Evolutionary conservation across 1,140 invertebrate genomes (phyloP), one percentile per base, ranked within the genome.

Genomic region (Cyphomyrmex costatus): DNA sequence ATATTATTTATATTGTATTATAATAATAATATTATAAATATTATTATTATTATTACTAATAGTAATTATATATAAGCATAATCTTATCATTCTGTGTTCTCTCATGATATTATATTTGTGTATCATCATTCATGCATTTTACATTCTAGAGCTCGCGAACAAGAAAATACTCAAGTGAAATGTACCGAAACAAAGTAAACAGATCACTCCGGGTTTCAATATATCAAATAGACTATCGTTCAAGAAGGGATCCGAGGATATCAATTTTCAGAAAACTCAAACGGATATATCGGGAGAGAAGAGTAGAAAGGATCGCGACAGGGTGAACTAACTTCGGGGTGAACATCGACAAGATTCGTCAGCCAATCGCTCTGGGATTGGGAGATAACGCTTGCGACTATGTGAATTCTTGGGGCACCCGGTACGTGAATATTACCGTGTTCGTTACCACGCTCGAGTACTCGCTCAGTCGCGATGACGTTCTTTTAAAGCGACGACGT

Each of bases 401-500:
- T 14, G 30, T n/a, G 12, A 53, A 63, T 36, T 63, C 73, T 78
- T 27, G 3, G 21, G 51, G 27, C 71, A 85, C 82, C 46, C 82
- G 73, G 73, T 63, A 77, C 21, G 60, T 53, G 63, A 77, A 78
- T 65, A 65, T 79, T 56, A 84, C 24, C 49, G 30, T 65, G 36
- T 70, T 86, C 61, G 61, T 86, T 86, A 83, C 27, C 8, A 86
- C 56, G 77, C 51, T 58, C 77, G 42, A 78, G 49, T 58, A 79
- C 65, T 82, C 61, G 42, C 36, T 71, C 46, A 63, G 68, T 86
- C 36, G 61, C 30, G 61, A 56, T 74, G 21, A 86, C 85, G 36
- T 49, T 42, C 46, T 58, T 83, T 89, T 88, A 71, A 89, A 89
- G n/a, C 60, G 63, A 46, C 42, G 46, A 70, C 65, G 56, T 61